Conservation (phyloP, 2,113 vertebrate species). For the Lanius collurio region DNA sequence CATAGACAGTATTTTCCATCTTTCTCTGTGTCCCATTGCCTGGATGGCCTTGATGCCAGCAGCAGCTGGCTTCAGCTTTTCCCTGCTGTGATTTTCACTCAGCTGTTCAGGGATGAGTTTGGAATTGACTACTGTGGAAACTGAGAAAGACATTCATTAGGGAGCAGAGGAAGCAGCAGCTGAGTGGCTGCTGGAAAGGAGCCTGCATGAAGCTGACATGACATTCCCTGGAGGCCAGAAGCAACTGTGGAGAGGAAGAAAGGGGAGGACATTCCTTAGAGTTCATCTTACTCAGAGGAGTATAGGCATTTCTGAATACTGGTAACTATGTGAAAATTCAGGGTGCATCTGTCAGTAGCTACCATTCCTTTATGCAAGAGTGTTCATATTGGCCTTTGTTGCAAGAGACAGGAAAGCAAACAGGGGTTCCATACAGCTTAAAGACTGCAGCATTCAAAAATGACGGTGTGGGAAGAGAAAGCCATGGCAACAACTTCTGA, state of each 20-base stretch:
- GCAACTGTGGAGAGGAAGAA: background rate
- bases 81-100: background rate
- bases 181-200: conserved; percentile 6
- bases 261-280: background rate
- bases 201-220: background rate
- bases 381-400: background rate
- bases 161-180: background rate
- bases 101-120: background rate
- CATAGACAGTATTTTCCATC: background rate
- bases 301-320: background rate
- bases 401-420: background rate
- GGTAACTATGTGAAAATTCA: background rate
- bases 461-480: background rate
- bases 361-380: background rate
- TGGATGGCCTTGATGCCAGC: background rate
- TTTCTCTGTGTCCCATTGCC: background rate
- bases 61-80: conserved; percentile 1
- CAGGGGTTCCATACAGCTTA: background rate
- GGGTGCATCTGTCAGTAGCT: background rate
- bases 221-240: background rate
- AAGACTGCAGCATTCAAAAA: background rate
- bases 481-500: background rate
- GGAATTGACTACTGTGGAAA: background rate
- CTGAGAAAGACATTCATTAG: background rate
- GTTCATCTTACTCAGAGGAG: background rate